Evolutionary conservation across 2,888 invertebrate species (phyloP).

Genomic region (Cantharis nigra): DNA sequence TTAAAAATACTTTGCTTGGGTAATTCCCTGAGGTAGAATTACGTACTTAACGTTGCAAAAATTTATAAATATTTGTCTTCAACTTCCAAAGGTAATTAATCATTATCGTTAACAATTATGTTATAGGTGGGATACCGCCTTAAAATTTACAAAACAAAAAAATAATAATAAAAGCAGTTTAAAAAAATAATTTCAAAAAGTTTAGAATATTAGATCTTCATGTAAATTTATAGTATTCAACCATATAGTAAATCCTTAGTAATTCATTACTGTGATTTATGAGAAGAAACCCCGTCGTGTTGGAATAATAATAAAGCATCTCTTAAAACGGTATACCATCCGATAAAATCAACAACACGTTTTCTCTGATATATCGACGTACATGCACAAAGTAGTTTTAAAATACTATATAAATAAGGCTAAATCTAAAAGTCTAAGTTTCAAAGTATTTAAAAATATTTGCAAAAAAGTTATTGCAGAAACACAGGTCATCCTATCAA

Average conservation of each 20-base stretch:
- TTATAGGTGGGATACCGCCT: background rate
- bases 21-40: slow-evolving; percentile 13
- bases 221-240: background rate
- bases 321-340: background rate
- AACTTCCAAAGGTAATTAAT: slow-evolving; percentile 19
- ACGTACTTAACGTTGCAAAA: slow-evolving; percentile 10
- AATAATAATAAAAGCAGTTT: background rate
- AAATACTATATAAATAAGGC: slow-evolving; percentile 5
- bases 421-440: slow-evolving; percentile 15
- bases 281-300: background rate
- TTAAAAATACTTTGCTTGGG: background rate
- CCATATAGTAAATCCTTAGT: background rate
- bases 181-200: background rate
- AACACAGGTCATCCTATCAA: no score
- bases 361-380: background rate
- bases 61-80: slow-evolving; percentile 23
- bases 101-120: slow-evolving; percentile 10
- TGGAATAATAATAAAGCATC: background rate
- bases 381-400: slow-evolving; percentile 1
- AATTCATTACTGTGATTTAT: background rate
- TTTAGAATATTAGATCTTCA: background rate
- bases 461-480: no score
- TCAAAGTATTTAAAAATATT: no score
- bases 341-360: background rate
- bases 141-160: no score